Base-by-base conservation (phyloP, 37 sponge, comb jelly and placozoan genomes). In the Ephydatia muelleri region DNA sequence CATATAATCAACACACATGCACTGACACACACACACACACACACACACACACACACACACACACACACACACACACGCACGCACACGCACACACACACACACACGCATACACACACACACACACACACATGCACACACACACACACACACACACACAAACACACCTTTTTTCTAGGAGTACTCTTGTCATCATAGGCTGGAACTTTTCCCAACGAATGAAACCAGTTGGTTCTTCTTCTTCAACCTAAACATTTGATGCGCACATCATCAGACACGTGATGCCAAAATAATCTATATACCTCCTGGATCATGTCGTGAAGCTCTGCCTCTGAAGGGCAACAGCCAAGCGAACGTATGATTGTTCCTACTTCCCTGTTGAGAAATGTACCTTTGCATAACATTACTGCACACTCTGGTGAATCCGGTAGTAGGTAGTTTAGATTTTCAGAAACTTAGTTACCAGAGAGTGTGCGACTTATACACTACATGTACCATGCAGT, bases 191-290 rank as follows among this genome's bases (percentile, higher is more conserved):
- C 81, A 97, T 89, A 65, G 98, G 98, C 72, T 95, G 90, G 72
- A 97, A 97, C 80, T 93, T 88, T 65, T 95, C 98, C 69, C 85
- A 92, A 0, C 94, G 34, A 19, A 97, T 76, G 57, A 91, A 97
- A 6, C 94, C 98, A 32, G 96, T 97, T 49, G 98, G 98, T 79
- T 97, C 98, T 2, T 97, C 98, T 38, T 97, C 98, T 76, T 97
- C 98, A 2, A 95, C 90, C 86, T 91, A 35, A 73, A 14, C 14
- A 12, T 72, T 72, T 36, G 8, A 36, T 3, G 9, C 11, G 0
- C 73, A 36, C 1, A 2, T 38, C 71, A 77, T 39, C 1, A 39
- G 67, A 14, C 28, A 28, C 29, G 38, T 34, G 28, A 76, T 39
- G 67, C 33, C 48, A 30, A 34, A 12, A 5, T 12, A 76, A 27